These are phyloP conservation scores for Chloroceryle aenea DNA, from an alignment of 2,113 vertebrate genomes.

Conservation along the genomic window DNA sequence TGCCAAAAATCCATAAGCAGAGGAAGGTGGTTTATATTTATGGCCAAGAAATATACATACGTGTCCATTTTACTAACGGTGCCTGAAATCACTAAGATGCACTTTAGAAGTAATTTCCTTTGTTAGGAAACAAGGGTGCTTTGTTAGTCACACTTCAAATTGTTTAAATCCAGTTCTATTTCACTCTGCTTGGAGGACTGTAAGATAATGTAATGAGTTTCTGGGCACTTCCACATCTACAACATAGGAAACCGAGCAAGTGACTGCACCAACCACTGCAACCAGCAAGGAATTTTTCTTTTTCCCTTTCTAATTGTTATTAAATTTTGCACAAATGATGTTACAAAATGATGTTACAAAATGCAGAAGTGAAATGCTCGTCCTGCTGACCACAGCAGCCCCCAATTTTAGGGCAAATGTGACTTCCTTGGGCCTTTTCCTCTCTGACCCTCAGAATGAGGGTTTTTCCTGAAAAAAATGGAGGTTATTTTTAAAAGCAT, in stretches of 20 bases:
- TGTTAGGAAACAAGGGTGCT: neutral
- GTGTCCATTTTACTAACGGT: neutral
- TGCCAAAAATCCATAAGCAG: constrained; percentile 23
- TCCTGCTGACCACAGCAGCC: neutral
- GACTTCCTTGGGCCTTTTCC: neutral
- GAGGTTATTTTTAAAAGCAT: neutral
- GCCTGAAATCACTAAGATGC: neutral
- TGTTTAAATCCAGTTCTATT: neutral
- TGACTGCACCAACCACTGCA: neutral
- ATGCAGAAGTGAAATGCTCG: neutral
- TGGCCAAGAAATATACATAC: neutral
- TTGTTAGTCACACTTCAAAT: neutral
- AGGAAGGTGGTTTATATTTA: constrained; percentile 1
- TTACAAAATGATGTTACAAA: neutral
- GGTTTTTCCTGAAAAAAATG: neutral
- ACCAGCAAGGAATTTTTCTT: neutral
- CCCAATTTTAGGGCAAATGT: neutral
- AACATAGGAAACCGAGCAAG: neutral
- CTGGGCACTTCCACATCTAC: neutral
- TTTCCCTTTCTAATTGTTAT: neutral
- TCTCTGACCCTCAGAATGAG: neutral
- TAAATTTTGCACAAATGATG: neutral
- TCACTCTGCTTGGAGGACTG: neutral
- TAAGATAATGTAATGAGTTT: neutral
- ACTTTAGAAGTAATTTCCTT: constrained; percentile 3